phyloP scores from a whole-genome alignment of 1,140 invertebrate species.

The Gryon sp. region DNA sequence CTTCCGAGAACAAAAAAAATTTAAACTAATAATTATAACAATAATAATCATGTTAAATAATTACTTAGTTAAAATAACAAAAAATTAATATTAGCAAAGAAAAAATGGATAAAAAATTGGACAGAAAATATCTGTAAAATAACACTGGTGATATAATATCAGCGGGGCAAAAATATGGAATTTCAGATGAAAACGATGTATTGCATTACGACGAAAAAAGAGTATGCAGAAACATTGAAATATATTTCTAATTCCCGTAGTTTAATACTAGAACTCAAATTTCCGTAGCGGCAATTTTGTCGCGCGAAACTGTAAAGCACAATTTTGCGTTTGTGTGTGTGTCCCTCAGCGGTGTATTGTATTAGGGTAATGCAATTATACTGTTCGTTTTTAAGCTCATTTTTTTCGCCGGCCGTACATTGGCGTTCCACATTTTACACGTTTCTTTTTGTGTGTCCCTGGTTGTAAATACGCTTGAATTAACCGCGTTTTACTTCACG shows the following conservation, averaged over 20 bases:
- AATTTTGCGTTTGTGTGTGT: too few relatives aligned
- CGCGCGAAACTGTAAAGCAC: background rate
- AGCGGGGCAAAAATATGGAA: slow-evolving; percentile 19
- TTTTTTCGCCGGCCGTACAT: slow-evolving; percentile 13
- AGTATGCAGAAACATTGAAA: too few relatives aligned
- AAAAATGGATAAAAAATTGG: slow-evolving; percentile 1
- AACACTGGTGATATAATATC: slow-evolving; percentile 4
- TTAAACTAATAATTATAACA: too few relatives aligned
- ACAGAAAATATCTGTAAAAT: background rate
- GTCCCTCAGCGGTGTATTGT: background rate
- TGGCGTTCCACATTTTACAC: slow-evolving; percentile 38
- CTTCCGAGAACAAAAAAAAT: too few relatives aligned
- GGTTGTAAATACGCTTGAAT: slow-evolving; percentile 37
- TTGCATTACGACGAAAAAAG: slow-evolving; percentile 39
- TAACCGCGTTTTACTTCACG: slow-evolving; percentile 50
- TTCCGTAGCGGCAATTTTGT: background rate
- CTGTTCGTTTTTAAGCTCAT: slow-evolving; percentile 15
- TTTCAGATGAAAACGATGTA: slow-evolving; percentile 32
- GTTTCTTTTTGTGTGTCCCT: slow-evolving; percentile 32
- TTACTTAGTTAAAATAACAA: too few relatives aligned
- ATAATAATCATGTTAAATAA: too few relatives aligned
- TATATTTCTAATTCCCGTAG: too few relatives aligned
- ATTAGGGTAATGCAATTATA: slow-evolving; percentile 40
- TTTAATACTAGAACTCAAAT: slow-evolving; percentile 11
- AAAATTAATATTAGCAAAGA: background rate